Base-by-base conservation (phyloP, 2,888 invertebrate species). In the Tenthredo mesomela region DNA sequence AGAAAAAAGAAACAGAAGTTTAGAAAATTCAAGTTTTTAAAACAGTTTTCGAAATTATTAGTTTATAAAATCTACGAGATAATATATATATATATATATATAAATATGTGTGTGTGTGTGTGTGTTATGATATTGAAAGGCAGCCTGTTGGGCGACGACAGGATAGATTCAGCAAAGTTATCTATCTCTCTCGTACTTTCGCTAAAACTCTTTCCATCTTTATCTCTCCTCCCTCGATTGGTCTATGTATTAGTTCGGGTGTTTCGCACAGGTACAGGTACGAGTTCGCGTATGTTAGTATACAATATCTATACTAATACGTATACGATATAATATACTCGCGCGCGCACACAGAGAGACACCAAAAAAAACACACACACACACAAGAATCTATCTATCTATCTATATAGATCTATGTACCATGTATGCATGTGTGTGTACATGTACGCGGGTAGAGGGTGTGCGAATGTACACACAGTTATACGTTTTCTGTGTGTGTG, bases 111-210 rank as follows among this genome's bases (percentile, higher is more conserved):
- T 67, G 43, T 67, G 12, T 15, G 33, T 33, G 67, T 67, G 67
- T 67, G 33, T 67, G 47, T 67, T 67, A 67, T 67, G 67, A 67
- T 67, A 67, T 67, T 33, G 67, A 67, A 33, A 67, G 67, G 67
- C 67, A 67, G 67, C 67, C 67, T 67, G 67, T 67, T 67, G 67
- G 67, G 67, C 67, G 67, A 67, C 67, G 33, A 67, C 67, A 67
- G n/a, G 67, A 67, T 67, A 67, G 67, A 67, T 67, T 67, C 67
- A 33, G 67, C 67, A 67, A 67, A 67, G 33, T 67, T 3, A 33
- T 33, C 1, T 86, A 86, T 84, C 86, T 88, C 85, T 86, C 86
- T 77, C 78, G 84, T 86, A 85, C 86, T 87, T 77, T 75, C 84
- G 78, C 61, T 84, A 78, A 29, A 71, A 78, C 84, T 85, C 80